These are phyloP conservation scores for Paramisgurnus dabryanus DNA, from an alignment of 2,113 vertebrate species.

Conservation along the genomic window DNA sequence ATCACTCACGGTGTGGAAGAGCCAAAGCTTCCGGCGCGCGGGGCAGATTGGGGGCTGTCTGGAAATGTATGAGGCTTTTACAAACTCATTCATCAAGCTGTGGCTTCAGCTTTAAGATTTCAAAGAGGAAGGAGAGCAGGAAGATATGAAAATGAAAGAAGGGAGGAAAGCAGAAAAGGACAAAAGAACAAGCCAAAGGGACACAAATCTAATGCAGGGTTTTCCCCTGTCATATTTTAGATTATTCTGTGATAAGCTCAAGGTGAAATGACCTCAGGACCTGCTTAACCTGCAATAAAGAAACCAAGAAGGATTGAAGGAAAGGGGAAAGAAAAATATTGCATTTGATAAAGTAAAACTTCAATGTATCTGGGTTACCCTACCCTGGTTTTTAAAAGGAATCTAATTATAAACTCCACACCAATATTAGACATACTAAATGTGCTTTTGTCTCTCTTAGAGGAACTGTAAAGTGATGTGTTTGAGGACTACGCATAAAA, in stretches of 20 bases:
- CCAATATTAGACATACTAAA: too few species aligned
- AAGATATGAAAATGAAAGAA: conserved; percentile 3
- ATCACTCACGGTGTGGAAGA: conserved; percentile 67
- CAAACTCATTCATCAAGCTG: conserved; percentile 67
- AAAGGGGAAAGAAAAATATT: not conserved
- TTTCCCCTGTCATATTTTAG: not conserved
- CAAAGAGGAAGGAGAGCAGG: conserved; percentile 26
- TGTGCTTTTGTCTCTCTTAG: too few species aligned
- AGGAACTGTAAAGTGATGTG: too few species aligned
- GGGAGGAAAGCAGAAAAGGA: not conserved
- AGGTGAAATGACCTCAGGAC: not conserved
- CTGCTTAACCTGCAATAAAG: not conserved
- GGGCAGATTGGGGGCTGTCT: conserved; percentile 69
- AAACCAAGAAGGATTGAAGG: not conserved
- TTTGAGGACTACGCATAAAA: too few species aligned
- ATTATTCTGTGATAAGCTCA: not conserved
- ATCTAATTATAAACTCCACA: too few species aligned
- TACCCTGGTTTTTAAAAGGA: not conserved
- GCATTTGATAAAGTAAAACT: too few species aligned
- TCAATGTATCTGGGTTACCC: too few species aligned
- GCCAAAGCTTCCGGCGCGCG: conserved; percentile 59
- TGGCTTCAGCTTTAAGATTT: conserved; percentile 52
- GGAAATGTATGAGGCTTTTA: conserved; percentile 66
- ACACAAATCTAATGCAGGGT: not conserved
- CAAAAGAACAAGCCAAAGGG: not conserved